Evolutionary conservation across 1,140 invertebrate genomes (phyloP), one percentile per base, ranked within the genome.

Genomic region (Drosophila insularis): DNA sequence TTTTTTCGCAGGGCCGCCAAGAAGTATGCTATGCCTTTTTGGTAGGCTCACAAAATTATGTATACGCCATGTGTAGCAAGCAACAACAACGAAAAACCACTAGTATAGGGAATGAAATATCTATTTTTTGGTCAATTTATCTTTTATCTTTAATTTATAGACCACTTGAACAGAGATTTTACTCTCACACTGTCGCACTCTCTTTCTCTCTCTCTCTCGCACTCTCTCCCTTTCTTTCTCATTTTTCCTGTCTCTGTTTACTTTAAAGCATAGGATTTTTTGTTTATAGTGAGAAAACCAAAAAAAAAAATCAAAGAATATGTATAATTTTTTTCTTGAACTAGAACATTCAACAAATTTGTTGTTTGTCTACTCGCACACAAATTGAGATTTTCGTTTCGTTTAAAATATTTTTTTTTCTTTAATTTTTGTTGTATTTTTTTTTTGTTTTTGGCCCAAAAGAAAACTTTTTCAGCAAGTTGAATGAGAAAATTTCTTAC

Each of bases 391-490:
- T 81, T 76, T 68, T 64, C 35, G 53, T 68, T 43, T 54, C 23
- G 37, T 11, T 39, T 53, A 58, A 63, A 58, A 31, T 46, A 63
- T 10, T 23, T 43, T 46, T 54, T 63, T 63, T 23, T 27, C 27
- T 27, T 27, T 27, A 4, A 27, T 27, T 27, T 27, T 27, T 27
- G 27, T 27, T 27, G 27, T 27, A 27, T 55, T 53, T 66, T 74
- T 68, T 69, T 75, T 32, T 55, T 53, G 60, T 74, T 68, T 69
- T 75, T 32, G 32, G 40, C 21, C 43, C 40, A 10, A 65, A 74
- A 66, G 70, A 81, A 86, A 85, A 77, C 27, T 81, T 68, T 81
- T 68, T 63, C 75, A 86, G 84, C 82, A 79, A 87, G 84, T 86
- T 87, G 81, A 40, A 17, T 60, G 73, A 69, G 75, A 74, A 74